Conservation (phyloP, 2,113 vertebrate species). For the Ictidomys tridecemlineatus region DNA sequence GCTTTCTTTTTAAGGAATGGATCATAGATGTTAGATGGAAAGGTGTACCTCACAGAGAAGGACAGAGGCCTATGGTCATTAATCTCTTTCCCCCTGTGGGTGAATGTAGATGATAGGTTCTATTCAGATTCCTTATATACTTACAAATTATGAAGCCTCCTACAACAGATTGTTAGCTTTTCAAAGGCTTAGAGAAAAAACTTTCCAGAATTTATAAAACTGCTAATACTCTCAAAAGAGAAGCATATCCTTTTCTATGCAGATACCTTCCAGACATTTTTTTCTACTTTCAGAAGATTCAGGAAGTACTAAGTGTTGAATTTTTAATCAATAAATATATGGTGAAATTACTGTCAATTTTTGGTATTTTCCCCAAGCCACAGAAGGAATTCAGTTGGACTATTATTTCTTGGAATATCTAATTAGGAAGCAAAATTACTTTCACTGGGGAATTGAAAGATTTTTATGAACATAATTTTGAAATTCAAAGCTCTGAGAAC, state of each 20-base stretch:
- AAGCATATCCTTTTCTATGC: conserved; percentile 60
- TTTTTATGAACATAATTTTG: conserved; percentile 43
- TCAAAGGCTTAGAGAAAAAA: conserved; percentile 66
- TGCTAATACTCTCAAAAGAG: conserved; percentile 74
- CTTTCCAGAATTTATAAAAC: conserved; percentile 51
- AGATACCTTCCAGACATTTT: conserved; percentile 61
- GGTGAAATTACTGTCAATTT: conserved; percentile 64
- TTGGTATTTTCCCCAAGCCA: conserved; percentile 61
- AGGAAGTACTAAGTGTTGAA: conserved; percentile 47
- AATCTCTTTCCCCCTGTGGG: conserved; percentile 69
- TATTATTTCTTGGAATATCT: conserved; percentile 36
- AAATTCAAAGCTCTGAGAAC: conserved; percentile 51
- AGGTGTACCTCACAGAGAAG: conserved; percentile 51
- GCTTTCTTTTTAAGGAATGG: conserved; percentile 78
- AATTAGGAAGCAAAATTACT: conserved; percentile 43
- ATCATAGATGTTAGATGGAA: conserved; percentile 57
- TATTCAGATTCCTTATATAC: conserved; percentile 55
- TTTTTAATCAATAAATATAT: conserved; percentile 36
- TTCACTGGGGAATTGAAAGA: conserved; percentile 40
- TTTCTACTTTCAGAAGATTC: conserved; percentile 65
- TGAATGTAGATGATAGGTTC: conserved; percentile 63
- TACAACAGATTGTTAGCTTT: conserved; percentile 28
- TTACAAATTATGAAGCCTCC: conserved; percentile 58
- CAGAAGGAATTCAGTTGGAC: conserved; percentile 61
- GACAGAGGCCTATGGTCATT: conserved; percentile 56